Percentiles rank a stretch among this genome's conserved stretches.
Conservation (phyloP, 2,888 invertebrate genomes). For the Craniophora ligustri region DNA sequence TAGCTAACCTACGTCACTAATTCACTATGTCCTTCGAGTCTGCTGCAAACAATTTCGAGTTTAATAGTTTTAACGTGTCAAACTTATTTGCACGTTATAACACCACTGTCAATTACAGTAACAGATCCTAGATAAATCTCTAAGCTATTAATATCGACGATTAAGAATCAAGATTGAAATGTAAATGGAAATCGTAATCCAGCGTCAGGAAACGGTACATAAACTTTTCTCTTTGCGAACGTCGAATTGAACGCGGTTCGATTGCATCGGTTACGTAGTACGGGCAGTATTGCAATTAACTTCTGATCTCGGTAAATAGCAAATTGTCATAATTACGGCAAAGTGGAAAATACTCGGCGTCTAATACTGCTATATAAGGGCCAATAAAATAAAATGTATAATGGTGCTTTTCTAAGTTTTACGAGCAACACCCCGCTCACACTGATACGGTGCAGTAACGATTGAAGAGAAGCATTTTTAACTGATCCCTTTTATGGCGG, state of each 20-base stretch:
- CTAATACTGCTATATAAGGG: neutral
- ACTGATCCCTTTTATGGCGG: too few relatives aligned
- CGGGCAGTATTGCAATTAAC: slow-evolving; percentile 17
- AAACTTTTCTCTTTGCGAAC: slow-evolving; percentile 22
- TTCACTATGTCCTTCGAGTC: too few relatives aligned
- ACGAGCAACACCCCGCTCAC: too few relatives aligned
- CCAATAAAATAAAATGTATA: neutral
- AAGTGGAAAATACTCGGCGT: slow-evolving; percentile 20
- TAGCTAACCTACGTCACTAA: too few relatives aligned
- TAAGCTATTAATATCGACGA: neutral
- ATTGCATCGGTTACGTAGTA: slow-evolving; percentile 5
- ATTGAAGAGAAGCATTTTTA: too few relatives aligned
- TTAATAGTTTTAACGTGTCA: too few relatives aligned
- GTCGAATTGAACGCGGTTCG: slow-evolving; percentile 8
- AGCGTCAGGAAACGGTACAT: slow-evolving; percentile 3
- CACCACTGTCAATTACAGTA: too few relatives aligned
- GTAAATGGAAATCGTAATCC: neutral
- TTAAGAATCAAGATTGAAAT: slow-evolving; percentile 2
- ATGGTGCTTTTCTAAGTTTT: too few relatives aligned
- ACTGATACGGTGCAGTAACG: too few relatives aligned
- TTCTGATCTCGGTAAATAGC: slow-evolving; percentile 34
- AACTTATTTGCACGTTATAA: too few relatives aligned
- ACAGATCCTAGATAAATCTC: neutral
- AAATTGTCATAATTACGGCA: slow-evolving; percentile 40
- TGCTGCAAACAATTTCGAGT: too few relatives aligned